Conservation (phyloP, 2,888 invertebrate genomes). For the Pseudoips prasinana region DNA sequence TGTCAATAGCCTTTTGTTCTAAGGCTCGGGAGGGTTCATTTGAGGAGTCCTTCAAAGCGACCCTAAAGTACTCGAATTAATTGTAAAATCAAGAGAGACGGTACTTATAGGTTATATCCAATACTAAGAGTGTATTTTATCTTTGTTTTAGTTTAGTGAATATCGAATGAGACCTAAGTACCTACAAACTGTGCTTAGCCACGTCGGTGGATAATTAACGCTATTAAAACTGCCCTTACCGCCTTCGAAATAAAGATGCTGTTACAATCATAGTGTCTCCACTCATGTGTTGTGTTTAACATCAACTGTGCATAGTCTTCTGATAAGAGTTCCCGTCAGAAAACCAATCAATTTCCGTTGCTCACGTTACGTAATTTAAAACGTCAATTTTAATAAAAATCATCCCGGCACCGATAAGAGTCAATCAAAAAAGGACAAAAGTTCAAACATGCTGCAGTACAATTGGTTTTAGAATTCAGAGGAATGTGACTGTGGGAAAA, state of each 20-base stretch:
- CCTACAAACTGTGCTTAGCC: too few species aligned
- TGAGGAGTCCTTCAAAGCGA: neutral
- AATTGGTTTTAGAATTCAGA: conserved; percentile 54
- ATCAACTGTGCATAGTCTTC: conserved; percentile 11
- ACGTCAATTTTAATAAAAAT: conserved; percentile 56
- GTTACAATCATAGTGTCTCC: too few species aligned
- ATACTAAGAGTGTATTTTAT: too few species aligned
- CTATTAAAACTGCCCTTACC: too few species aligned
- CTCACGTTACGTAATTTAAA: conserved; percentile 29
- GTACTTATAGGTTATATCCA: too few species aligned
- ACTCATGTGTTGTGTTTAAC: neutral
- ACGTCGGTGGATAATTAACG: too few species aligned
- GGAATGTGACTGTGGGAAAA: conserved; percentile 57
- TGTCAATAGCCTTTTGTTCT: conserved; percentile 21
- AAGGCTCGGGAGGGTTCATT: conserved; percentile 12
- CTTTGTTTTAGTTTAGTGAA: too few species aligned
- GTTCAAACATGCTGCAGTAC: conserved; percentile 73
- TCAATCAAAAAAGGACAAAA: conserved; percentile 75
- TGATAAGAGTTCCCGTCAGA: conserved; percentile 24
- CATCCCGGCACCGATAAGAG: conserved; percentile 61
- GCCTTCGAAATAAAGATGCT: too few species aligned
- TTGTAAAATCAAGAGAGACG: too few species aligned
- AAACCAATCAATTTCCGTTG: conserved; percentile 29
- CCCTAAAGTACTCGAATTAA: too few species aligned
- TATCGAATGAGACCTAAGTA: too few species aligned